Conservation (phyloP, 2,888 invertebrate genomes). For the Tachystola acroxantha region DNA sequence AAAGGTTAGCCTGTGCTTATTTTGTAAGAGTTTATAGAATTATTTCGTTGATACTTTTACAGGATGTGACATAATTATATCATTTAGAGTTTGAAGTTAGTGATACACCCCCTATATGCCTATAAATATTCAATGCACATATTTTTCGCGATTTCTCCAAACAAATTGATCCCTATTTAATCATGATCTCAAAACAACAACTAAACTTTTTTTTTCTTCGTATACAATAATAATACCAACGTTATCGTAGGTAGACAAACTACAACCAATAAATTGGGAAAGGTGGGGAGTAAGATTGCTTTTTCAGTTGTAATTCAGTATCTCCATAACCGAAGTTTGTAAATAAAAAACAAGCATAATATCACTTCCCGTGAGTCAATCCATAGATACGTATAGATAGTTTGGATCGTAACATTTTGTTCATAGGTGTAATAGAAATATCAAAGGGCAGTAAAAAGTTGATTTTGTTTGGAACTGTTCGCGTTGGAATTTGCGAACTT, state of each 20-base stretch:
- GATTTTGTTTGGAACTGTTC: slow-evolving; percentile 44
- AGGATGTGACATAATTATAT: too few relatives aligned
- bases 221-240: too few relatives aligned
- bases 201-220: too few relatives aligned
- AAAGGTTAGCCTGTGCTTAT: slow-evolving; percentile 7
- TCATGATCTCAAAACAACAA: too few relatives aligned
- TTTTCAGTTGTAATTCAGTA: slow-evolving; percentile 52
- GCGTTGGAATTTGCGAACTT: slow-evolving; percentile 59
- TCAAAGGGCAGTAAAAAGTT: slow-evolving; percentile 63
- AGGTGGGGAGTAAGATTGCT: slow-evolving; percentile 41
- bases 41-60: slow-evolving; percentile 1
- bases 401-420: slow-evolving; percentile 63
- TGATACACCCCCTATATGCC: too few relatives aligned
- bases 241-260: slow-evolving; percentile 1
- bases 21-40: slow-evolving; percentile 4
- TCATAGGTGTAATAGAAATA: slow-evolving; percentile 74
- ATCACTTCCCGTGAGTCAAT: slow-evolving; percentile 36
- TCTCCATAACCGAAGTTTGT: slow-evolving; percentile 60
- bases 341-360: slow-evolving; percentile 72
- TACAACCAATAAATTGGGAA: slow-evolving; percentile 20
- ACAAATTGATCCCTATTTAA: too few relatives aligned
- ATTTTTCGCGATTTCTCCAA: too few relatives aligned
- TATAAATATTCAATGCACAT: too few relatives aligned
- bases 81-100: too few relatives aligned
- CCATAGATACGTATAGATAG: too few relatives aligned